Conservation (phyloP, 1,140 invertebrate genomes). For the Drosophila nikananu region DNA sequence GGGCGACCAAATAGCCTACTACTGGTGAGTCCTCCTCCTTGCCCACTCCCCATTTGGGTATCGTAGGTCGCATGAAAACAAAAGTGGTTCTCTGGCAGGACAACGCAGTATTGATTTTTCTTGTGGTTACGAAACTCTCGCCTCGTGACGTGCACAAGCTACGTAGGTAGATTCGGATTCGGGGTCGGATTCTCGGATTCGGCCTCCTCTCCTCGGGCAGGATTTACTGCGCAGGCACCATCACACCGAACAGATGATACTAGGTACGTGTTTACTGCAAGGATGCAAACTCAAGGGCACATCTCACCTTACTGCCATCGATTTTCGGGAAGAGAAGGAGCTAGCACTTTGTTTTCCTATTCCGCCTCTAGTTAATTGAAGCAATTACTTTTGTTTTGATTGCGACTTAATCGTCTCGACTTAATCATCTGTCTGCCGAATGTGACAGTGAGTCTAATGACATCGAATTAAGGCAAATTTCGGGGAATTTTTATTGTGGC, state of each 20-base stretch:
- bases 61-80: constrained; percentile 70
- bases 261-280: background rate
- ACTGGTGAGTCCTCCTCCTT: constrained; percentile 90
- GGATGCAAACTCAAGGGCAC: constrained; percentile 37
- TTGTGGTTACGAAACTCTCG: constrained; percentile 71
- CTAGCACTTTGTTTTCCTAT: background rate
- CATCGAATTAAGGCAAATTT: constrained; percentile 20
- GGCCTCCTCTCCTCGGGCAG: constrained; percentile 5
- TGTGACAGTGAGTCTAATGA: constrained; percentile 21
- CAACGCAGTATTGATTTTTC: constrained; percentile 69
- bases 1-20: constrained; percentile 96
- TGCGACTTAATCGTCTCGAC: constrained; percentile 10
- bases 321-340: constrained; percentile 8
- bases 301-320: constrained; percentile 15
- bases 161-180: constrained; percentile 6
- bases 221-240: constrained; percentile 54
- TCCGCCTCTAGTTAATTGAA: constrained; percentile 3
- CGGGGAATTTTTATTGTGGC: constrained; percentile 1
- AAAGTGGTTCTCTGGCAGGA: constrained; percentile 58
- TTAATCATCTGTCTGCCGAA: constrained; percentile 30
- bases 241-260: constrained; percentile 57
- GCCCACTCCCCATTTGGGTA: constrained; percentile 30
- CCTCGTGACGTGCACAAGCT: constrained; percentile 51
- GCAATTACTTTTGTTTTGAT: constrained; percentile 44
- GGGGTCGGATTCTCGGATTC: background rate